A percentile compares a stretch with the other conserved stretches of the same genome.
phyloP scores from a whole-genome alignment of 1,140 invertebrate genomes.

The Neotoxoptera formosana region DNA sequence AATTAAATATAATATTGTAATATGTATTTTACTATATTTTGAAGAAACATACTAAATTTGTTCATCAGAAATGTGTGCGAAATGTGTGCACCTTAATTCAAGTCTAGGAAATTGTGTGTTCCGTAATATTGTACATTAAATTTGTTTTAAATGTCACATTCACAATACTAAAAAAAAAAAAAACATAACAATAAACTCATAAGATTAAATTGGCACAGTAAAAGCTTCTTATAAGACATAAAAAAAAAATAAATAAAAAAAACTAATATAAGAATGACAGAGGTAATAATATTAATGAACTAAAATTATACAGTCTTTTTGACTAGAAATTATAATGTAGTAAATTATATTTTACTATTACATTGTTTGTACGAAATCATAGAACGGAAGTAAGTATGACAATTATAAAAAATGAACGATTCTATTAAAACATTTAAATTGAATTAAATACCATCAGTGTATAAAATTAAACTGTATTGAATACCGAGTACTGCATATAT shows the following conservation, averaged over 20 bases:
- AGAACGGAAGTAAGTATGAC: slow-evolving; percentile 43
- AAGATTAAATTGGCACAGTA: slow-evolving; percentile 44
- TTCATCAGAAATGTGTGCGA: slow-evolving; percentile 42
- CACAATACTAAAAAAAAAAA: slow-evolving; percentile 6
- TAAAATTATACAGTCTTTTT: slow-evolving; percentile 54
- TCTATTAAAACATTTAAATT: slow-evolving; percentile 48
- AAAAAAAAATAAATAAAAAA: slow-evolving; percentile 19
- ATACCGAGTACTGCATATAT: slow-evolving; percentile 38
- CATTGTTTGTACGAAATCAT: slow-evolving; percentile 47
- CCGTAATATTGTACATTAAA: slow-evolving; percentile 31
- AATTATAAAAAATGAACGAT: slow-evolving; percentile 33
- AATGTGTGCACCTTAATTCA: slow-evolving; percentile 44
- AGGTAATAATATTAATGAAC: slow-evolving; percentile 42
- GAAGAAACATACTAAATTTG: slow-evolving; percentile 26
- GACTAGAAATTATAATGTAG: slow-evolving; percentile 56
- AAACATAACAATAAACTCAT: slow-evolving; percentile 23
- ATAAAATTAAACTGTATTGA: slow-evolving; percentile 21
- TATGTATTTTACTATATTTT: background rate
- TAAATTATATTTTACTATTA: slow-evolving; percentile 45
- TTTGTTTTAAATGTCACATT: slow-evolving; percentile 27
- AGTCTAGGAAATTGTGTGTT: slow-evolving; percentile 42
- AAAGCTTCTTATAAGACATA: slow-evolving; percentile 40
- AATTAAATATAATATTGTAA: slow-evolving; percentile 21
- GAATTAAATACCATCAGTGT: slow-evolving; percentile 27
- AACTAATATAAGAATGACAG: slow-evolving; percentile 26